phyloP scores from a whole-genome alignment of 2,888 invertebrate species.

The Nebria brevicollis region DNA sequence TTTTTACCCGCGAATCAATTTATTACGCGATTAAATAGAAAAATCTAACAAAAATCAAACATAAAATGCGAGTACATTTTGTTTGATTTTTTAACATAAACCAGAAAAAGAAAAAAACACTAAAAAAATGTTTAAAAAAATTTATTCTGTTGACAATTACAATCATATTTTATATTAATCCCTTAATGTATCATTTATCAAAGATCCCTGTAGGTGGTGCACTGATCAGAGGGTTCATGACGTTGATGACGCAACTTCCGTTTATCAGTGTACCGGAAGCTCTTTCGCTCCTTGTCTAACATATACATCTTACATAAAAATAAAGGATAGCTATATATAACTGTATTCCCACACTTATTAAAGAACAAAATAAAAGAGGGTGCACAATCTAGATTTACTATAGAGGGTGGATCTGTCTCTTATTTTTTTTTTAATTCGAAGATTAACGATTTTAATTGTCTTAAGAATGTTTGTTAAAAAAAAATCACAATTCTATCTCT shows the following conservation, averaged over 20 bases:
- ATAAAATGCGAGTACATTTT: not conserved
- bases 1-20: too few species aligned
- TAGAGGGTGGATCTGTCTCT: too few species aligned
- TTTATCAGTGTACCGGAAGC: constrained; percentile 16
- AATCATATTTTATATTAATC: not conserved
- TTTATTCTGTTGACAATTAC: not conserved
- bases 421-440: too few species aligned
- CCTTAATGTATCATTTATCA: not conserved
- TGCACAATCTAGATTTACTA: too few species aligned
- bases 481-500: not conserved
- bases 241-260: constrained; percentile 14
- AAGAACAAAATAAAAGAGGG: not conserved
- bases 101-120: too few species aligned
- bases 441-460: too few species aligned
- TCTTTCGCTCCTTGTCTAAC: not conserved
- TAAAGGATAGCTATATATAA: not conserved
- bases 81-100: too few species aligned
- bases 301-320: not conserved
- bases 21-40: too few species aligned
- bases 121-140: too few species aligned
- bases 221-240: not conserved
- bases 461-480: not conserved
- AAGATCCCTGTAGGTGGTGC: not conserved
- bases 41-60: too few species aligned
- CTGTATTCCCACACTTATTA: constrained; percentile 16